Percentiles rank a stretch among this genome's conserved stretches.
phyloP scores from a whole-genome alignment of 2,113 vertebrate genomes.

The Serranochromis macrocephalus region DNA sequence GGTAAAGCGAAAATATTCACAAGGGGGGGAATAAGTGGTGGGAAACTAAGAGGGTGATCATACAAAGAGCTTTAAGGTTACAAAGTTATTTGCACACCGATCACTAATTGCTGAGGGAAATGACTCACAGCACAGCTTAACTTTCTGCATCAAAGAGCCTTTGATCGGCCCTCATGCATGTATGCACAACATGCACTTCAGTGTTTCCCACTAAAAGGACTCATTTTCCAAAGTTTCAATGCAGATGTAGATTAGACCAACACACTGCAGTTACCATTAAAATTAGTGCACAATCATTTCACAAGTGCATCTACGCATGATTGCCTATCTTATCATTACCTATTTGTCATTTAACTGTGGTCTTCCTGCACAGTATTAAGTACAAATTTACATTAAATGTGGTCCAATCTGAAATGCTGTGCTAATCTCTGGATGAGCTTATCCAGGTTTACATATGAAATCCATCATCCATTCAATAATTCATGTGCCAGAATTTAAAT shows the following conservation, averaged over 20 bases:
- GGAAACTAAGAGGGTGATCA: not conserved
- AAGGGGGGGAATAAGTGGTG: not conserved
- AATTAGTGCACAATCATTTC: not conserved
- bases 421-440: not conserved
- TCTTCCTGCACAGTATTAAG: not conserved
- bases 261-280: not conserved
- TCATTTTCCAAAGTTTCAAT: not conserved
- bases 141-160: conserved; percentile 20
- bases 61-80: not conserved
- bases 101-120: conserved; percentile 14
- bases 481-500: not conserved
- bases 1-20: not conserved
- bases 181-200: not conserved
- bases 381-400: not conserved
- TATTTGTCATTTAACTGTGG: not conserved
- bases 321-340: not conserved
- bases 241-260: not conserved
- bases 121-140: conserved; percentile 7
- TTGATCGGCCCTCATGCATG: not conserved
- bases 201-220: not conserved
- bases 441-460: not conserved
- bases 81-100: not conserved
- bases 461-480: not conserved
- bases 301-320: not conserved
- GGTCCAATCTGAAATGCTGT: not conserved